phyloP scores from a whole-genome alignment of 2,113 vertebrate genomes.

The Hystrix brachyura region DNA sequence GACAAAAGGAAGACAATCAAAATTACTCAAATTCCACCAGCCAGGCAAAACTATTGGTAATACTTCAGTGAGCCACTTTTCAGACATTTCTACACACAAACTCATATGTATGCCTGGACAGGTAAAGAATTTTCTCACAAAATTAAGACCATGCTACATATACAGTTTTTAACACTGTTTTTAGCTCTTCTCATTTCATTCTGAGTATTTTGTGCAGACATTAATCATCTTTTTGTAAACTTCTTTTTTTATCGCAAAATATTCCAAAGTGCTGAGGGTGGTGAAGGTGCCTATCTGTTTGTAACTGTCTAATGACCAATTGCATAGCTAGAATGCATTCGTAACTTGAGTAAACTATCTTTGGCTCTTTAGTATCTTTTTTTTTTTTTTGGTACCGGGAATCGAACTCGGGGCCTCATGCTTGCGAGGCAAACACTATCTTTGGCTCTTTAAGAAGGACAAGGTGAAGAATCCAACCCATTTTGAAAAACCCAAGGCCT shows the following conservation, averaged over 20 bases:
- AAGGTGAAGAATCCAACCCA: not conserved
- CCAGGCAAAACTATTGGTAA: not conserved
- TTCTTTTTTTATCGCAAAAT: constrained; percentile 13
- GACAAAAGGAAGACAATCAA: not conserved
- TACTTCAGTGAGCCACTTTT: not conserved
- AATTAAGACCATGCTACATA: not conserved
- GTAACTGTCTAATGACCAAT: not conserved
- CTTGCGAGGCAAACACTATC: not conserved
- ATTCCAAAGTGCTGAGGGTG: not conserved
- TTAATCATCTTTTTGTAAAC: not conserved
- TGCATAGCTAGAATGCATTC: not conserved
- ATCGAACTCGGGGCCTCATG: too few relatives aligned
- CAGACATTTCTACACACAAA: not conserved
- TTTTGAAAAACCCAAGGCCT: not conserved
- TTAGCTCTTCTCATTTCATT: constrained; percentile 12
- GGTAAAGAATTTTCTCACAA: not conserved
- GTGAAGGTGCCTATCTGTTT: not conserved
- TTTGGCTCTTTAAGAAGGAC: constrained; percentile 19
- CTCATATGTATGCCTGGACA: not conserved
- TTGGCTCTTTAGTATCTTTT: too few relatives aligned
- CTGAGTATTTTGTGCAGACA: not conserved
- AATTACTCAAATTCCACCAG: not conserved
- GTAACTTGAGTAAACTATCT: not conserved
- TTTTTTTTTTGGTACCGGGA: too few relatives aligned
- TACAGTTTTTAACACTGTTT: not conserved